These are phyloP conservation scores for Meles meles DNA, from an alignment of 2,113 vertebrate genomes.

Conservation along the genomic window DNA sequence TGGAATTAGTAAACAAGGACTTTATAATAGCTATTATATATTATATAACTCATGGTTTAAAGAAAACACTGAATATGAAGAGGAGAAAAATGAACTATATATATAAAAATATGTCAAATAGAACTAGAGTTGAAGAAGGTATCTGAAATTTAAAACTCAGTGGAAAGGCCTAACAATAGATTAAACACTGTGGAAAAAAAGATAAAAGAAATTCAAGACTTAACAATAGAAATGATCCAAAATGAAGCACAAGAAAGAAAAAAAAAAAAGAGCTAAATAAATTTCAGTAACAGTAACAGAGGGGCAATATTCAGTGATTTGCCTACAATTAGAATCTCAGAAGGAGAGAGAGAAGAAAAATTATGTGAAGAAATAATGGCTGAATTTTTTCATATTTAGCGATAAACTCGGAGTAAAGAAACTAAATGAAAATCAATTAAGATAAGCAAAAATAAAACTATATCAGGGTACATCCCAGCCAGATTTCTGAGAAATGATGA, in stretches of 20 bases:
- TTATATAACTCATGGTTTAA: background rate
- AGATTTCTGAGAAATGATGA: background rate
- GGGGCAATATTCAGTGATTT: background rate
- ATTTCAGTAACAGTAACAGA: background rate
- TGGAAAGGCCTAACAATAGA: background rate
- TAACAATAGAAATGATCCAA: background rate
- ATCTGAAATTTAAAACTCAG: background rate
- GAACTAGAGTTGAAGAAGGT: background rate
- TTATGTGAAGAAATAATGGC: background rate
- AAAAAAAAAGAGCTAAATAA: background rate
- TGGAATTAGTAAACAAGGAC: background rate
- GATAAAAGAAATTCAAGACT: background rate
- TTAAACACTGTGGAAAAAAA: background rate
- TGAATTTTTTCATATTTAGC: background rate
- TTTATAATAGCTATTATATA: background rate
- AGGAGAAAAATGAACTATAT: background rate
- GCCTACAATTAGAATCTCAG: background rate
- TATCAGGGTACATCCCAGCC: background rate
- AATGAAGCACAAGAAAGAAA: background rate
- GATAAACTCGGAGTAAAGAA: background rate
- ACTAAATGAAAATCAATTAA: background rate
- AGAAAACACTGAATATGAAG: background rate
- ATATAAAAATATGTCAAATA: background rate
- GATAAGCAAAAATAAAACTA: background rate
- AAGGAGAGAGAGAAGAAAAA: background rate